Evolutionary conservation across 2,797 vertebrate species (phyloP).

Genomic region (Sternarchorhynchus goeldii): DNA sequence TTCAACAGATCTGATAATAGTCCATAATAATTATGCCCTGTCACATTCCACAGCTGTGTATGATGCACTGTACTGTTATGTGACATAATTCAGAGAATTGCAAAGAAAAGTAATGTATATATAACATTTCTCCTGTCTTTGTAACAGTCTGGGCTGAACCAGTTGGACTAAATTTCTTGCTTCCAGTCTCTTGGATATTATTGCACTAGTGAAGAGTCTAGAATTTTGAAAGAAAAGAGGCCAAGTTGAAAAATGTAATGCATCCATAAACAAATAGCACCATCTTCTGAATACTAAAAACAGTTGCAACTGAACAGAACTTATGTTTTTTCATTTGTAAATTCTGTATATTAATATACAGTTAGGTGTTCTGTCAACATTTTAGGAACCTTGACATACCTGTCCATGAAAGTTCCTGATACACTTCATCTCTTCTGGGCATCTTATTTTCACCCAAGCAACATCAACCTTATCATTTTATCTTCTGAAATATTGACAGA

Average conservation of each 20-base stretch:
- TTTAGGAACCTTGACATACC: conserved; percentile 36
- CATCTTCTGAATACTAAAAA: conserved; percentile 78
- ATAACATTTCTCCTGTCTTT: conserved; percentile 3
- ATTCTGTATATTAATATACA: background rate
- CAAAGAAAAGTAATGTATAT: conserved; percentile 22
- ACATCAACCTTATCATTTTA: conserved; percentile 46
- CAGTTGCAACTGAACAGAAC: conserved; percentile 66
- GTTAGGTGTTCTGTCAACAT: conserved; percentile 9
- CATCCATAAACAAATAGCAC: conserved; percentile 79
- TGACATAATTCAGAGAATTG: conserved; percentile 3
- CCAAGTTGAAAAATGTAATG: conserved; percentile 72
- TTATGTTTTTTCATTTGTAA: conserved; percentile 21
- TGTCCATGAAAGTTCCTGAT: conserved; percentile 16
- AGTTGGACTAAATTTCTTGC: background rate
- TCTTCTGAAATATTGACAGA: conserved; percentile 67
- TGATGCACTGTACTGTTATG: background rate
- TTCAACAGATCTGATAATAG: conserved; percentile 59
- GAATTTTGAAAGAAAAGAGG: conserved; percentile 55
- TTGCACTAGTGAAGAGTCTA: conserved; percentile 14
- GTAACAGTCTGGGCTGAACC: background rate
- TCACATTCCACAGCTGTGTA: conserved; percentile 40
- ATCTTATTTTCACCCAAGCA: conserved; percentile 47
- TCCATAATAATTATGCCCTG: conserved; percentile 46
- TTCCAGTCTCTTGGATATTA: conserved; percentile 7
- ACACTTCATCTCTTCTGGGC: conserved; percentile 14